Base-by-base conservation (phyloP, 2,888 invertebrate genomes). In the Drosophila koepferae region DNA sequence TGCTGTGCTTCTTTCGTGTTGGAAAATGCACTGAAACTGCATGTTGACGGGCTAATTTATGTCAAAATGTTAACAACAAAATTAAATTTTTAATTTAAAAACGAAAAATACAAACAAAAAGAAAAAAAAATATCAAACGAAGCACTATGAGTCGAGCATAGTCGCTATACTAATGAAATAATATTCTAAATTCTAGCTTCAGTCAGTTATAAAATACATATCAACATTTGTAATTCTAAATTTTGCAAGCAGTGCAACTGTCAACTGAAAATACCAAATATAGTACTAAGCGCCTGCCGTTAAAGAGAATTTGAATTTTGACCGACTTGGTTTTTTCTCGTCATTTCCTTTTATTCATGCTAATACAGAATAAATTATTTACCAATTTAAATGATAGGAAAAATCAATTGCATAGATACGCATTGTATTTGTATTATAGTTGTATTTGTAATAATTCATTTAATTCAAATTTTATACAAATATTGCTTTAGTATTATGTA, bases 391-490 rank as follows among this genome's bases (percentile, higher is more conserved):
- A 64, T 18, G 28, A 36, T 36, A 38, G 38, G 18, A 64, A 66
- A 36, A 18, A 20, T 12, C 5, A 44, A 12, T 28, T 55, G 54
- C 34, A 31, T 34, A 53, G 38, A 49, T 43, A 54, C 46, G 18
- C 36, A 18, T 56, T 51, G 49, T 44, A 51, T 44, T 20, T 44
- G 44, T 12, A 48, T 54, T 58, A 46, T 51, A 65, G 9, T 54
- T 71, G 16, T 70, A 64, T 71, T 63, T 68, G 51, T 68, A 58
- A 61, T 79, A 65, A 68, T 70, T 72, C 54, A 66, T 79, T 75
- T 72, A 64, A 72, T 79, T 75, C 43, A 76, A 70, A 67, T 69
- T 70, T 20, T 79, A 70, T 79, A 76, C 79, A 79, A 76, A 76
- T 79, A 79, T 79, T 79, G 79, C 79, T 79, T 79, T 58, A 63